phyloP scores from a whole-genome alignment of 2,797 vertebrate genomes.

The Antrozous pallidus region DNA sequence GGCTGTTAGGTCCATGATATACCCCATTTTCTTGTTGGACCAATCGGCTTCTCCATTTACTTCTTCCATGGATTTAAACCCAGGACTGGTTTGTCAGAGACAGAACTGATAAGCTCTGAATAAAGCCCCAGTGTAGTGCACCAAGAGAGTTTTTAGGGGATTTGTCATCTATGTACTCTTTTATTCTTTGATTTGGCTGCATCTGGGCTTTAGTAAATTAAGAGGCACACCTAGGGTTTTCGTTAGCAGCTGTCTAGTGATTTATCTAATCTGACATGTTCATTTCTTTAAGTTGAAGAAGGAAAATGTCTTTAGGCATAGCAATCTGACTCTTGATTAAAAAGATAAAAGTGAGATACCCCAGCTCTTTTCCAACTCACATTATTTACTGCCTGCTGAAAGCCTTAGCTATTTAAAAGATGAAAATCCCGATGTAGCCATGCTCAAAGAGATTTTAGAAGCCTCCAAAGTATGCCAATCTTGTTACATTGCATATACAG shows the following conservation, averaged over 20 bases:
- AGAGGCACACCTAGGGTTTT: conserved; percentile 73
- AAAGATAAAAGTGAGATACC: conserved; percentile 68
- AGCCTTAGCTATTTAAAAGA: conserved; percentile 69
- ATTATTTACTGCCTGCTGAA: conserved; percentile 64
- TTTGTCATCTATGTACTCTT: conserved; percentile 45
- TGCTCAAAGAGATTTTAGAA: conserved; percentile 39
- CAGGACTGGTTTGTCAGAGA: conserved; percentile 52
- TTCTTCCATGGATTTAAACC: conserved; percentile 43
- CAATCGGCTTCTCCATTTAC: conserved; percentile 27
- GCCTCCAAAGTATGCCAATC: neutral
- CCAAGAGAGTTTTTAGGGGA: conserved; percentile 52
- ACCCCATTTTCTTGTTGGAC: neutral
- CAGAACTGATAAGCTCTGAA: conserved; percentile 14
- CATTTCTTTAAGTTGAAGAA: conserved; percentile 73
- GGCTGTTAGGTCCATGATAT: neutral
- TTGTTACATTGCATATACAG: neutral
- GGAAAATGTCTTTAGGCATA: conserved; percentile 69
- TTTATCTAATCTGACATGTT: conserved; percentile 70
- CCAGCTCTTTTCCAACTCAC: conserved; percentile 52
- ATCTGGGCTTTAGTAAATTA: conserved; percentile 66
- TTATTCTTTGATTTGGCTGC: conserved; percentile 65
- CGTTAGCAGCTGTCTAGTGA: conserved; percentile 66
- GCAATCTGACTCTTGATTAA: conserved; percentile 72
- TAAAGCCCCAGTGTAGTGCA: conserved; percentile 20
- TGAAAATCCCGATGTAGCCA: conserved; percentile 51